Base-by-base conservation (phyloP, 2,113 vertebrate species). In the Paracanthobrama guichenoti region DNA sequence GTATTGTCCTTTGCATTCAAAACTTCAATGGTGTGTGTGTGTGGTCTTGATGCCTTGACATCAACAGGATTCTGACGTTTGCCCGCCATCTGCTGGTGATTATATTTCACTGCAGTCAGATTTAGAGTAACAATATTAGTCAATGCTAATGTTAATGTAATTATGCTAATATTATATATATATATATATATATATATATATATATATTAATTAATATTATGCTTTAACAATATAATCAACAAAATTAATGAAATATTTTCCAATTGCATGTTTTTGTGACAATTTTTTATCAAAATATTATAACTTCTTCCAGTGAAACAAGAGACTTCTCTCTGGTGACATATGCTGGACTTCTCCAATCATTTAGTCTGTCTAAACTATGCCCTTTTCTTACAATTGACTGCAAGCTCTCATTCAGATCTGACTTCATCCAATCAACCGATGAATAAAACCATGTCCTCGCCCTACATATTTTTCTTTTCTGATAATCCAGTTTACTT, bases 81-180 rank as follows among this genome's bases (percentile, higher is more conserved):
- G 66, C 22, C 48, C 4, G 20, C 20, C 79, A 82, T 71, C 79
- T 82, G 66, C 48, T 82, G 79, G 28, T 82, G 8, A n/a, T 55
- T 67, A 39, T 39, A 31, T 18, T 57, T 69, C 28, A 24, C 20
- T 82, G 48, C 66, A 82, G 22, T 71, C 46, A 2, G 48, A 39
- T 66, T 3, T 24, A 16, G 26, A 75, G 14, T 18, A 28, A 28
- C 24, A 53, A 28, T 31, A 28, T 72, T 14, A 46, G 22, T 14
- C 6, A 7, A 4, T 28, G 24, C 24, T 16, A n/a, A 46, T 24
- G 5, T 50, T 16, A n/a, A 39, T 39, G 39, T 7, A 7, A 39
- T 39, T 16, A 50, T 48, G 12, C 46, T 48, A 48, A 48, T 48
- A 48, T 46, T 11, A 44, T 11, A 44, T 11, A 44, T 11, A 44